phyloP scores from a whole-genome alignment of 1,140 invertebrate genomes.

The Anagrus nilaparvatae region DNA sequence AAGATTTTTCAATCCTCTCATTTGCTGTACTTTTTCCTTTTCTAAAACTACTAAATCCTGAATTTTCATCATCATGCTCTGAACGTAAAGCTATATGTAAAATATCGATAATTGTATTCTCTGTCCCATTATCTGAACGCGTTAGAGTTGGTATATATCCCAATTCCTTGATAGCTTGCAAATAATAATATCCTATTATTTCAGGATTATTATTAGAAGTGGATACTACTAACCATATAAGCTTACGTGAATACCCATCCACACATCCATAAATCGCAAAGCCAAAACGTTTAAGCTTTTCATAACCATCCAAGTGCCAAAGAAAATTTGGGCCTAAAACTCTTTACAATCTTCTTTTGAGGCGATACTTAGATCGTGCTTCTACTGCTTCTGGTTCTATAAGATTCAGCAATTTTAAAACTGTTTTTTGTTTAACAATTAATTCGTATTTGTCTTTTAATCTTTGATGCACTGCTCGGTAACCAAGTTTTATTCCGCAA shows the following conservation, averaged over 20 bases:
- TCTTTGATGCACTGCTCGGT: constrained; percentile 2
- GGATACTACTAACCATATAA: constrained; percentile 22
- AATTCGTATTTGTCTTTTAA: neutral
- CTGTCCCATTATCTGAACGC: constrained; percentile 19
- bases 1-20: neutral
- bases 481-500: constrained; percentile 4
- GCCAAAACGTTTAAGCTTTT: constrained; percentile 26
- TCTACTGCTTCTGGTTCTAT: constrained; percentile 8
- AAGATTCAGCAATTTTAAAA: neutral
- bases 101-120: constrained; percentile 6
- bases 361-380: neutral
- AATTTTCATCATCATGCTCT: constrained; percentile 1
- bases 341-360: constrained; percentile 17
- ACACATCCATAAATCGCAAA: constrained; percentile 25
- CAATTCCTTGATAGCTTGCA: constrained; percentile 13
- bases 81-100: neutral
- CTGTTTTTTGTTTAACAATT: neutral
- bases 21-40: constrained; percentile 3
- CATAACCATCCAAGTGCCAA: constrained; percentile 27
- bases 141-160: constrained; percentile 14
- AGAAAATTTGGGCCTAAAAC: constrained; percentile 20
- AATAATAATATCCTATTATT: constrained; percentile 17
- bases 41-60: constrained; percentile 2
- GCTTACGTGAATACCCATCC: constrained; percentile 23
- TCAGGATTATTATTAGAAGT: constrained; percentile 20